Conservation (phyloP, 2,113 vertebrate genomes). For the Piprites chloris region DNA sequence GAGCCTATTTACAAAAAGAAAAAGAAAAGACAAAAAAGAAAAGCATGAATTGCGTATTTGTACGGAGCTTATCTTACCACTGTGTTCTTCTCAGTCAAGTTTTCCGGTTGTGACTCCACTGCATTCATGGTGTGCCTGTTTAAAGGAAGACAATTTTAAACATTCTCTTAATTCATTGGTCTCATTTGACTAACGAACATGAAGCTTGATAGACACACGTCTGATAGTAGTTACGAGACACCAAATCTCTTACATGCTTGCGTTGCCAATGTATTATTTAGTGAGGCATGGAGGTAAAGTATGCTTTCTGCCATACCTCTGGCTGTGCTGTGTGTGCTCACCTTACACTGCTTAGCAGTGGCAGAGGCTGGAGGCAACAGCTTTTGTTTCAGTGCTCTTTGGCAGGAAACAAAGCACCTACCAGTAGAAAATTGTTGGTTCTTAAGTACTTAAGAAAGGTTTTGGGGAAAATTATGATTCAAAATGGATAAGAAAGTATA, state of each 20-base stretch:
- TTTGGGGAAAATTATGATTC: neutral
- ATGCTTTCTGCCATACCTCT: conserved; percentile 49
- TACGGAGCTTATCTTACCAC: conserved; percentile 73
- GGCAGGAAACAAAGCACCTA: conserved; percentile 35
- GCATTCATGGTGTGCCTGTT: conserved; percentile 48
- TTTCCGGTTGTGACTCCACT: conserved; percentile 53
- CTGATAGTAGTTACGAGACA: conserved; percentile 77
- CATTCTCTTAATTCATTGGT: conserved; percentile 65
- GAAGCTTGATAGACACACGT: conserved; percentile 72
- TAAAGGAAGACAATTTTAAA: conserved; percentile 67
- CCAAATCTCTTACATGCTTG: conserved; percentile 79
- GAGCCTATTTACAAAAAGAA: conserved; percentile 19
- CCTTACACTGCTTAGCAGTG: conserved; percentile 71
- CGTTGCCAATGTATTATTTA: conserved; percentile 93
- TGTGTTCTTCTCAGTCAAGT: conserved; percentile 59
- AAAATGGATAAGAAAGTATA: neutral
- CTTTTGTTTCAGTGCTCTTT: conserved; percentile 71
- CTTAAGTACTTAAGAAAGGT: neutral
- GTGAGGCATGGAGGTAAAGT: conserved; percentile 69
- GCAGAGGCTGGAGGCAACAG: conserved; percentile 50
- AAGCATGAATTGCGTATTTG: conserved; percentile 32
- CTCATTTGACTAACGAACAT: conserved; percentile 73
- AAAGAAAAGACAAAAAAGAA: neutral
- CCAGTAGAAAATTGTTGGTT: neutral
- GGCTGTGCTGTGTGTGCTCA: conserved; percentile 61